A percentile compares a stretch with the other conserved stretches of the same genome.
phyloP scores from a whole-genome alignment of 2,797 vertebrate genomes.

The Cetoscarus ocellatus region DNA sequence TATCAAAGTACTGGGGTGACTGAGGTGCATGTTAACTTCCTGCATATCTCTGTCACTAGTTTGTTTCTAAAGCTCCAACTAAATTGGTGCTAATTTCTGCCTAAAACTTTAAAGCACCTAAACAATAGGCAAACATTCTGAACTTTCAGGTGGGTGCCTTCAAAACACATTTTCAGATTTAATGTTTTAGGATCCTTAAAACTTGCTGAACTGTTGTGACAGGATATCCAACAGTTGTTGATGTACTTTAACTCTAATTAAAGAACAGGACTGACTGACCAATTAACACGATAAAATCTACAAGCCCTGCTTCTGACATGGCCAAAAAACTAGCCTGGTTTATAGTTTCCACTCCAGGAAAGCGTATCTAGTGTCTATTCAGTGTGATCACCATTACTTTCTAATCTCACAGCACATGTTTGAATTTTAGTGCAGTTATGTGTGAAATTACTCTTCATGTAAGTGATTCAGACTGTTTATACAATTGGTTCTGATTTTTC shows the following conservation, averaged over 20 bases:
- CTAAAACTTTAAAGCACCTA: too few relatives aligned
- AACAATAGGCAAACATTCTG: too few relatives aligned
- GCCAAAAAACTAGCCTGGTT: constrained; percentile 1
- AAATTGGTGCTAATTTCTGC: too few relatives aligned
- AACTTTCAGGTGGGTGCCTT: too few relatives aligned
- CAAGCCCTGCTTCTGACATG: neutral
- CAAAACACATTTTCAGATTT: too few relatives aligned
- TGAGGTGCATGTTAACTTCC: too few relatives aligned
- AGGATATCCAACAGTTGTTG: neutral
- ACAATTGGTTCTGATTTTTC: constrained; percentile 10
- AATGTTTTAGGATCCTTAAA: too few relatives aligned
- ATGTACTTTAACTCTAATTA: neutral
- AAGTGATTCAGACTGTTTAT: constrained; percentile 7
- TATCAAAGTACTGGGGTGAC: too few relatives aligned
- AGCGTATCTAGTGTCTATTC: neutral
- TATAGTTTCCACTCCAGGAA: neutral
- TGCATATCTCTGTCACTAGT: too few relatives aligned
- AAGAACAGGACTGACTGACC: neutral
- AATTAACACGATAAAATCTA: too few relatives aligned
- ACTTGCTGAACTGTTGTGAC: too few relatives aligned
- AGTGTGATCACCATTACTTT: neutral
- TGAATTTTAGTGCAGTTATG: constrained; percentile 13
- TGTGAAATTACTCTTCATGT: constrained; percentile 17
- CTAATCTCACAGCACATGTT: neutral
- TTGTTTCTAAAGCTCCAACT: too few relatives aligned